Evolutionary conservation across 2,797 vertebrate genomes (phyloP).

Genomic region (Enteromius anoplus): DNA sequence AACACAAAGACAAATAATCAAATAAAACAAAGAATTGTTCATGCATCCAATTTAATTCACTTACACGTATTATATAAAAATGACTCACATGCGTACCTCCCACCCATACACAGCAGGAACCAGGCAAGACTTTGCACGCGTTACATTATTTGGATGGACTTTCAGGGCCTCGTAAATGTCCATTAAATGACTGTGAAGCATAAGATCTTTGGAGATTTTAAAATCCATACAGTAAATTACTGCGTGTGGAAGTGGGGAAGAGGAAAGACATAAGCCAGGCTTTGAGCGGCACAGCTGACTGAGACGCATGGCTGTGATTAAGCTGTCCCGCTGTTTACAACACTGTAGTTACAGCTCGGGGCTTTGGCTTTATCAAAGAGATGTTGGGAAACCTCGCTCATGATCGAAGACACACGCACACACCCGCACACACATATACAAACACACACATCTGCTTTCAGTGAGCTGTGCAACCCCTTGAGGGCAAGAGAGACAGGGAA

Average conservation of each 20-base stretch:
- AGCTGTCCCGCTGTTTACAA: slow-evolving; percentile 48
- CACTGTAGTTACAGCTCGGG: slow-evolving; percentile 49
- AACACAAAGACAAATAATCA: neutral
- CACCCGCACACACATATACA: slow-evolving; percentile 32
- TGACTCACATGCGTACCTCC: neutral
- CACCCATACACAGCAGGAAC: slow-evolving; percentile 7
- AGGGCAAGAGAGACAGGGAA: slow-evolving; percentile 65
- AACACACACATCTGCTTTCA: slow-evolving; percentile 66
- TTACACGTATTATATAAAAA: neutral
- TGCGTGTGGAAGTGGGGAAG: slow-evolving; percentile 3
- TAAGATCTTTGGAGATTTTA: slow-evolving; percentile 20
- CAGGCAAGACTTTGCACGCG: slow-evolving; percentile 45
- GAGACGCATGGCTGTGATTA: slow-evolving; percentile 50
- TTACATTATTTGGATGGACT: slow-evolving; percentile 13
- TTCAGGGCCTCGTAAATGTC: slow-evolving; percentile 23
- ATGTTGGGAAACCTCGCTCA: slow-evolving; percentile 45
- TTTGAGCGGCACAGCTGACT: slow-evolving; percentile 38
- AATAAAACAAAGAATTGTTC: neutral
- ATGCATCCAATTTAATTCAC: neutral
- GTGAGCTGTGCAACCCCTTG: slow-evolving; percentile 78
- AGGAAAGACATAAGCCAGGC: slow-evolving; percentile 38
- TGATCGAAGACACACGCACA: slow-evolving; percentile 47
- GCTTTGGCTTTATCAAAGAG: slow-evolving; percentile 45
- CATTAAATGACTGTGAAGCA: slow-evolving; percentile 18
- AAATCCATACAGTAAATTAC: slow-evolving; percentile 42